These are phyloP conservation scores for Coenonympha glycerion DNA, from an alignment of 2,888 invertebrate genomes.

Conservation along the genomic window DNA sequence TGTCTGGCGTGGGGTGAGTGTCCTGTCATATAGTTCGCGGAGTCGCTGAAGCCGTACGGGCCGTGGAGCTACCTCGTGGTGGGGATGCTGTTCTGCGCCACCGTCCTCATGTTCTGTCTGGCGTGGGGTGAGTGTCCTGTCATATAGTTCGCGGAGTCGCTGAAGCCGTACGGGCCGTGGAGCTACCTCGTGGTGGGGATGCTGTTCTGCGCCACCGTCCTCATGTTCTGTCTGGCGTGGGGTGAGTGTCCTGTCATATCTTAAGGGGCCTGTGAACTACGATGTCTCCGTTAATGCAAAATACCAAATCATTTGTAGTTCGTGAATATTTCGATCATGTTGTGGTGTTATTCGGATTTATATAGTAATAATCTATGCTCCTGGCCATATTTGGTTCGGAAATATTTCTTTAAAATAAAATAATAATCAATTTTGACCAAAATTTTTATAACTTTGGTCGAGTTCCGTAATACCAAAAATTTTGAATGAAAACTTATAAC, in stretches of 20 bases:
- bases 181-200: constrained; percentile 83
- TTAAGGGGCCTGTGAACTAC: too few species aligned
- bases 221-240: constrained; percentile 83
- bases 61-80: constrained; percentile 84
- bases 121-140: constrained; percentile 76
- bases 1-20: constrained; percentile 80
- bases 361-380: too few species aligned
- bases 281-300: too few species aligned
- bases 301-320: too few species aligned
- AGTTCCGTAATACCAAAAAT: too few species aligned
- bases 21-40: constrained; percentile 62
- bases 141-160: constrained; percentile 75
- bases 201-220: constrained; percentile 80
- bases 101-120: constrained; percentile 81
- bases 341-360: too few species aligned
- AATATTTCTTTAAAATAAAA: too few species aligned
- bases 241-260: constrained; percentile 63
- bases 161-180: constrained; percentile 84
- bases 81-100: constrained; percentile 82
- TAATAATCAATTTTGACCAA: too few species aligned
- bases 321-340: too few species aligned
- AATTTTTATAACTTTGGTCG: too few species aligned
- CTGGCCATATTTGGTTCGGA: too few species aligned
- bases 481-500: too few species aligned
- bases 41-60: constrained; percentile 81